These are phyloP conservation scores for Holothuria glaberrima DNA, from an alignment of 35 echinoderm and acorn worm species.

Conservation along the genomic window DNA sequence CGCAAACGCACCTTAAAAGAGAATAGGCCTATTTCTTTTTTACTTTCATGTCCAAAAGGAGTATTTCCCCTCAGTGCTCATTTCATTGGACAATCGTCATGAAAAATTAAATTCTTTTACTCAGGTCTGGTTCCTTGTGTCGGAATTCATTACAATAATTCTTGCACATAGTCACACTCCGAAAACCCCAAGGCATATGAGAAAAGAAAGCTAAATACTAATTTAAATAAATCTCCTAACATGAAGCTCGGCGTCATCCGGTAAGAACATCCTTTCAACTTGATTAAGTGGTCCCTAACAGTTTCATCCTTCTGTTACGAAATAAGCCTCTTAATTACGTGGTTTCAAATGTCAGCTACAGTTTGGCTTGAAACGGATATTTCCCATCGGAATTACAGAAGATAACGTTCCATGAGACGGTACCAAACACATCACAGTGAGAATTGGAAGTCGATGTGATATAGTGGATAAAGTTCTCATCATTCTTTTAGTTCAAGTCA, in stretches of 20 bases:
- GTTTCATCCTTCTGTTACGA: constrained; percentile 14
- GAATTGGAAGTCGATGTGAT: no score
- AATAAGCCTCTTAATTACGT: constrained; percentile 48
- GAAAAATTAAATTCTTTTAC: no score
- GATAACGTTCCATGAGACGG: constrained; percentile 26
- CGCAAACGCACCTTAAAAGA: no score
- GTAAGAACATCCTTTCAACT: constrained; percentile 41
- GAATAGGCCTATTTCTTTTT: no score
- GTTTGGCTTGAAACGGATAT: constrained; percentile 47
- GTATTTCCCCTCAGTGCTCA: no score
- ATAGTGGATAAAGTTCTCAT: no score
- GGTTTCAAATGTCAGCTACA: constrained; percentile 33
- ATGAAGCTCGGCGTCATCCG: constrained; percentile 30
- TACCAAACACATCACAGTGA: not conserved
- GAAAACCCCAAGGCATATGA: constrained; percentile 25
- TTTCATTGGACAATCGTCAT: no score
- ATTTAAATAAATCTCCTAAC: constrained; percentile 13
- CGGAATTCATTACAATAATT: not conserved
- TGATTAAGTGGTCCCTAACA: constrained; percentile 54
- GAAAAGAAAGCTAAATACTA: not conserved
- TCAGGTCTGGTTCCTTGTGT: not conserved
- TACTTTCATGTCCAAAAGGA: no score
- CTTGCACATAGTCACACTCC: not conserved
- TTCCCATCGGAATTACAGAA: constrained; percentile 4
- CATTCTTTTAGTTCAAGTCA: no score